Base-by-base conservation (phyloP, 2,113 vertebrate genomes). In the Stomatorhinus ivindoensis region DNA sequence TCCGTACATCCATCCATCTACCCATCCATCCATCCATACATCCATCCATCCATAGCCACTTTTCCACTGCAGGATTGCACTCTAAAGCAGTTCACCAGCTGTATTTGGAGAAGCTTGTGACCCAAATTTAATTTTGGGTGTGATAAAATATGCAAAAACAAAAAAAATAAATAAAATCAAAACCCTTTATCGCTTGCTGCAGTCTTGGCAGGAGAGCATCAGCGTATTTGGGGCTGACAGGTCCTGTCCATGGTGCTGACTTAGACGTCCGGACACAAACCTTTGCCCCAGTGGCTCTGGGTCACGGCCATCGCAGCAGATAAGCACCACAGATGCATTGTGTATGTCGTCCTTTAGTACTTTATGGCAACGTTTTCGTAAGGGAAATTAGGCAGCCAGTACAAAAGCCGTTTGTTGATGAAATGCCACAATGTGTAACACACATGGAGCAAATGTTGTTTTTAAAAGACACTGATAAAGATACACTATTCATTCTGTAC, bases 401-500 rank as follows among this genome's bases (percentile, higher is more conserved):
- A 55, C 76, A 89, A 89, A 84, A 58, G 51, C 80, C 53, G 39
- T 47, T 89, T 85, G 50, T 85, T 31, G 58, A 85, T 89, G 35
- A 88, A 47, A 51, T 86, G 88, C 88, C 90, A 83, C 88, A 61
- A 90, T 90, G 80, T 58, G 58, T 58, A 46, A 44, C 53, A 61
- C 80, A 31, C 46, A 58, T 58, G 21, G 51, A 46, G 88, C 10
- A 85, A 55, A 31, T 15, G 10, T 47, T 89, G 24, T 91, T 87
- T 85, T 42, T 39, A 17, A 9, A 21, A 89, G 76, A 58, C 21
- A 21, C 17, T 85, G 80, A 46, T 46, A 84, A 61, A 89, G 85
- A 89, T 27, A 86, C 83, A 51, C 88, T 91, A 94, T 95, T 95
- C 93, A 94, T 93, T 90, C 86, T 92, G 88, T 91, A 89, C 90